Evolutionary conservation across 2,888 invertebrate species (phyloP).

Genomic region (Amphiduros pacificus): DNA sequence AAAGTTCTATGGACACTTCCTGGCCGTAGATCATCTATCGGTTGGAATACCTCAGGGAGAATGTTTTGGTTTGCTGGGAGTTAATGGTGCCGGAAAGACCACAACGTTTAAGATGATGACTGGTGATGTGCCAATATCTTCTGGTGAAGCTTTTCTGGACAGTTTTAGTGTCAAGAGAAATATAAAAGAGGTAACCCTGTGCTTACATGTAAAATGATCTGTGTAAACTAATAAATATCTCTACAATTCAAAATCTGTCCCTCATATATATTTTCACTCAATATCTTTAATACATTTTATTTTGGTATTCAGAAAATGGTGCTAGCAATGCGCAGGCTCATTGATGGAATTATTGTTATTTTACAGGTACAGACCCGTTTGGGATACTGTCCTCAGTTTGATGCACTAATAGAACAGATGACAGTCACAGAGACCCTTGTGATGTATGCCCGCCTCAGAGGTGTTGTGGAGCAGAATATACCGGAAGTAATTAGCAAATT

Average conservation of each 20-base stretch:
- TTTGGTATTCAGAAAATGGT: too few species aligned
- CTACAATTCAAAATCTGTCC: too few species aligned
- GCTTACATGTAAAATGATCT: too few species aligned
- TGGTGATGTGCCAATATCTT: slow-evolving; percentile 73
- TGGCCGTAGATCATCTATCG: slow-evolving; percentile 77
- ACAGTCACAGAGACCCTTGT: slow-evolving; percentile 32
- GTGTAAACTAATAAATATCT: too few species aligned
- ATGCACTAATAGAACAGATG: slow-evolving; percentile 36
- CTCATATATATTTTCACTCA: too few species aligned
- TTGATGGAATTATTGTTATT: too few species aligned
- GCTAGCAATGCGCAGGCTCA: too few species aligned
- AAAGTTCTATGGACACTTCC: slow-evolving; percentile 72
- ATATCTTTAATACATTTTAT: too few species aligned
- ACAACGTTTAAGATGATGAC: slow-evolving; percentile 75
- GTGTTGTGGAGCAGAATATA: slow-evolving; percentile 21
- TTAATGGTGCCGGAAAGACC: slow-evolving; percentile 67
- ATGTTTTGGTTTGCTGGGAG: slow-evolving; percentile 76
- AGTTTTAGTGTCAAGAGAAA: slow-evolving; percentile 57
- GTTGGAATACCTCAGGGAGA: slow-evolving; percentile 70
- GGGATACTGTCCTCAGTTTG: slow-evolving; percentile 71
- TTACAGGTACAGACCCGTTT: slow-evolving; percentile 72
- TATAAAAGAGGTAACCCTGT: slow-evolving; percentile 33
- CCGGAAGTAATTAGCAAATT: slow-evolving; percentile 18
- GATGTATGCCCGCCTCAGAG: slow-evolving; percentile 32
- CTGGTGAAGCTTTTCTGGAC: slow-evolving; percentile 72